Conservation (phyloP, 2,888 invertebrate species). For the Stomorhina lunata region DNA sequence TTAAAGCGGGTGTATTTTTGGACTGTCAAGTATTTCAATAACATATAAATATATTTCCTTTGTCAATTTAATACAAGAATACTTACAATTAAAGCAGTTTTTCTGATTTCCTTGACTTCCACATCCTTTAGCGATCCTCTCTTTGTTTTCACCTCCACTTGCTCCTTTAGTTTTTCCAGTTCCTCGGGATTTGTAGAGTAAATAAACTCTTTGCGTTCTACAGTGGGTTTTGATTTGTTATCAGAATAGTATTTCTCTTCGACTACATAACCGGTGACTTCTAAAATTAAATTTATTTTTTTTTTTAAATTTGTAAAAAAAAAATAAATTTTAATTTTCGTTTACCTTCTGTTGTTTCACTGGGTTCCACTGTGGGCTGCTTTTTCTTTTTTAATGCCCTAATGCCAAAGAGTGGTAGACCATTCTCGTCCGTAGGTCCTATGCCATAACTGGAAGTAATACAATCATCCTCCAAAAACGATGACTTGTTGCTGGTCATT, state of each 20-base stretch:
- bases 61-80: neutral
- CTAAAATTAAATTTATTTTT: constrained; percentile 58
- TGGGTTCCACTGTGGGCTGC: constrained; percentile 80
- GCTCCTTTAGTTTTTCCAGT: constrained; percentile 71
- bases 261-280: constrained; percentile 87
- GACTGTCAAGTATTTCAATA: neutral
- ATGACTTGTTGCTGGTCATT: constrained; percentile 70
- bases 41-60: neutral
- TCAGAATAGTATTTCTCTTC: constrained; percentile 85
- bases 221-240: constrained; percentile 85
- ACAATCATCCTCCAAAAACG: constrained; percentile 81
- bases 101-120: constrained; percentile 27
- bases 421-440: constrained; percentile 90
- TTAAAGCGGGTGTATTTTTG: constrained; percentile 10
- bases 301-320: neutral
- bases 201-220: constrained; percentile 85
- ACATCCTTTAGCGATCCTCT: constrained; percentile 23
- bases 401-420: constrained; percentile 89
- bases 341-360: constrained; percentile 84
- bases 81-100: constrained; percentile 51
- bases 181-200: constrained; percentile 84
- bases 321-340: neutral
- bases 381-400: constrained; percentile 84
- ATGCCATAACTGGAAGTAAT: constrained; percentile 91
- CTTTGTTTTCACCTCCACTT: constrained; percentile 43